Evolutionary conservation across 2,113 vertebrate genomes (phyloP).

Genomic region (Elanoides forficatus): DNA sequence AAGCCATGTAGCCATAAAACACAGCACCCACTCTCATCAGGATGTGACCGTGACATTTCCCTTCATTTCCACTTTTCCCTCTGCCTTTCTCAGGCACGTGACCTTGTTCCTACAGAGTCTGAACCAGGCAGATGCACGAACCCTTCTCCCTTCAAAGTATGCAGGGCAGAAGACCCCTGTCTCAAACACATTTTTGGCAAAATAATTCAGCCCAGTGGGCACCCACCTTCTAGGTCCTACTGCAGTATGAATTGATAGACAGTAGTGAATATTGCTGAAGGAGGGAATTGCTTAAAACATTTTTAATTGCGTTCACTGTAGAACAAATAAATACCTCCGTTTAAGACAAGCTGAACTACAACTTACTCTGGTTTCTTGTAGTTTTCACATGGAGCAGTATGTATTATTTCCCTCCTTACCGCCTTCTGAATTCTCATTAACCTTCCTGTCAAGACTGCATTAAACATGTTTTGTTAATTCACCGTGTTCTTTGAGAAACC

Average conservation of each 20-base stretch:
- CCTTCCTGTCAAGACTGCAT: slow-evolving; percentile 42
- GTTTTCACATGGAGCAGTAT: slow-evolving; percentile 1
- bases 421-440: slow-evolving; percentile 58
- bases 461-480: slow-evolving; percentile 44
- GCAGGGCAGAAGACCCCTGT: fast-evolving
- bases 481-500: slow-evolving; percentile 20
- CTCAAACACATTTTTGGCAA: not conserved
- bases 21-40: not conserved
- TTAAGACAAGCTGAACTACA: slow-evolving; percentile 6
- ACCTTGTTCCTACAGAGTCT: not conserved
- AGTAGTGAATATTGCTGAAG: not conserved
- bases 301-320: not conserved
- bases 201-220: not conserved
- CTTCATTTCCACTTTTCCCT: not conserved
- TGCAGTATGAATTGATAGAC: not conserved
- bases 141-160: not conserved
- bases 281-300: not conserved
- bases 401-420: not conserved
- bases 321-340: not conserved
- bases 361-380: not conserved
- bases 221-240: not conserved
- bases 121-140: not conserved
- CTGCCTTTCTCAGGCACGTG: not conserved
- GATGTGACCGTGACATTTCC: not conserved
- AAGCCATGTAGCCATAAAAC: not conserved